A percentile compares a stretch with the other conserved stretches of the same genome.
phyloP scores from a whole-genome alignment of 2,113 vertebrate species.

The Microcebus ravelobensis region DNA sequence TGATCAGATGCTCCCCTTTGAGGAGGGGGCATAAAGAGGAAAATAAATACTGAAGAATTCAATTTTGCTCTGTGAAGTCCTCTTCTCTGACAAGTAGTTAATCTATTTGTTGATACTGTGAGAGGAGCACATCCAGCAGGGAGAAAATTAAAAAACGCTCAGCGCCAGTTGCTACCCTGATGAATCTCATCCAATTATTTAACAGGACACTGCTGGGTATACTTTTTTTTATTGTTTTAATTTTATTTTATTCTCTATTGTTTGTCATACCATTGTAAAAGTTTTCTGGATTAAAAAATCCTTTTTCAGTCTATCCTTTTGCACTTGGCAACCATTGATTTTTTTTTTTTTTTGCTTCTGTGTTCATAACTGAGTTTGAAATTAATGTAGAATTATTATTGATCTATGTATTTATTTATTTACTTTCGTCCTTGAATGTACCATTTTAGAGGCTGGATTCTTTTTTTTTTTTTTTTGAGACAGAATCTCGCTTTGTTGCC shows the following conservation, averaged over 20 bases:
- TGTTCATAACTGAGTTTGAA: conserved; percentile 57
- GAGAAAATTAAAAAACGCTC: conserved; percentile 73
- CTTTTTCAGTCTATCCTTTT: neutral
- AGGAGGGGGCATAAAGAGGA: conserved; percentile 5
- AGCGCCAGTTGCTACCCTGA: conserved; percentile 41
- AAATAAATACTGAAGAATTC: conserved; percentile 62
- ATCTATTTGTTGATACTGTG: conserved; percentile 69
- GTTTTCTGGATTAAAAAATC: conserved; percentile 27
- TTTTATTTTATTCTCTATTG: conserved; percentile 57
- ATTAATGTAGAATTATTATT: neutral
- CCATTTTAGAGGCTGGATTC: neutral
- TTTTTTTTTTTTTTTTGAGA: no score
- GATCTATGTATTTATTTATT: conserved; percentile 53
- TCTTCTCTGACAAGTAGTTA: conserved; percentile 59
- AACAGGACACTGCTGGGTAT: conserved; percentile 66
- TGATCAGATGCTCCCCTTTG: conserved; percentile 50
- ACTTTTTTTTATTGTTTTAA: conserved; percentile 64
- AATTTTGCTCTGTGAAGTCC: conserved; percentile 29
- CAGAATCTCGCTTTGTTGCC: no score
- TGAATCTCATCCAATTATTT: conserved; percentile 70
- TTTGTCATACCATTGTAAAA: conserved; percentile 60
- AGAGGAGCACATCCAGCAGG: conserved; percentile 58
- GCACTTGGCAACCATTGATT: conserved; percentile 34
- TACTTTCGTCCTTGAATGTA: conserved; percentile 59
- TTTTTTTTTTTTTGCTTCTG: neutral